phyloP scores from a whole-genome alignment of 2,113 vertebrate species.

The Axis porcinus region DNA sequence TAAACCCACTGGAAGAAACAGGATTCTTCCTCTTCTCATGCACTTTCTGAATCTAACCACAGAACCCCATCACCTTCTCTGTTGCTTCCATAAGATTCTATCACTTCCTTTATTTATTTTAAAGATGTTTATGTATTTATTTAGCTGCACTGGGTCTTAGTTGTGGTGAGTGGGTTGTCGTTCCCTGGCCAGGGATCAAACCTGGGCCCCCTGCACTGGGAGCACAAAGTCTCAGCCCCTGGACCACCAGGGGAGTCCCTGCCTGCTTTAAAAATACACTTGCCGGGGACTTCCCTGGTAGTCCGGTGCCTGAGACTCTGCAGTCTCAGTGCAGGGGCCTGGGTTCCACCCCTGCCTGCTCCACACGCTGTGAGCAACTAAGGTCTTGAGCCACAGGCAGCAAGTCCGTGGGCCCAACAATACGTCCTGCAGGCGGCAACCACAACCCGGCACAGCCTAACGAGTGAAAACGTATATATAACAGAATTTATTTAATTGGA shows the following conservation, averaged over 20 bases:
- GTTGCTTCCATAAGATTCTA: background rate
- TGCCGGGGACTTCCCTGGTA: background rate
- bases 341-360: background rate
- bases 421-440: background rate
- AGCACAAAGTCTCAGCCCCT: background rate
- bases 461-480: background rate
- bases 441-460: background rate
- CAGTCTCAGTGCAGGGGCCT: background rate
- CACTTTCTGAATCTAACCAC: background rate
- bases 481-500: background rate
- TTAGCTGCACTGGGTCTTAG: background rate
- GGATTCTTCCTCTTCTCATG: background rate
- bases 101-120: background rate
- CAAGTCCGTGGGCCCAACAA: background rate
- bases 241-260: background rate
- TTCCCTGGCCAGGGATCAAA: background rate
- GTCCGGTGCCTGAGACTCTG: background rate
- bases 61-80: background rate
- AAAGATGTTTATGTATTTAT: background rate
- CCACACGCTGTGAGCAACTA: background rate
- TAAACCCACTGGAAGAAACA: background rate
- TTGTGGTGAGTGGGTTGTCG: background rate
- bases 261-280: background rate
- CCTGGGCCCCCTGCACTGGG: background rate
- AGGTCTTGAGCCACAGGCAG: background rate